Percentiles rank a stretch among this genome's conserved stretches.
phyloP scores from a whole-genome alignment of 1,140 invertebrate species.

The Drosophila takahashii region DNA sequence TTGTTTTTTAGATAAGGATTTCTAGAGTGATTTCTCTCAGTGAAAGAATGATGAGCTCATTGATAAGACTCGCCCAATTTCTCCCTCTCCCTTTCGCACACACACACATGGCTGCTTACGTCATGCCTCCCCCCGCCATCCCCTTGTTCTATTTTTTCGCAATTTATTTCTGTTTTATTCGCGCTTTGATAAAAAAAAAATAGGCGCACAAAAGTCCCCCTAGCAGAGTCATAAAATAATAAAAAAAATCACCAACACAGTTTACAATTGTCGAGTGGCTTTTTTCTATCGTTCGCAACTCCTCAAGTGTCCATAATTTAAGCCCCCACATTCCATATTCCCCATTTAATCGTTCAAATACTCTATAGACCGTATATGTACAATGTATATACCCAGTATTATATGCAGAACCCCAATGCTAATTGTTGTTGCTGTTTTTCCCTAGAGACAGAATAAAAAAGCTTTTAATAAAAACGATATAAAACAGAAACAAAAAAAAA shows the following conservation, averaged over 20 bases:
- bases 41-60: slow-evolving; percentile 46
- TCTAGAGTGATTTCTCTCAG: slow-evolving; percentile 3
- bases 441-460: slow-evolving; percentile 14
- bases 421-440: slow-evolving; percentile 27
- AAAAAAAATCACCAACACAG: slow-evolving; percentile 24
- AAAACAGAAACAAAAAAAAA: slow-evolving; percentile 34
- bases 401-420: slow-evolving; percentile 42
- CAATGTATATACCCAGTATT: background rate
- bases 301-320: slow-evolving; percentile 16
- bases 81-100: background rate
- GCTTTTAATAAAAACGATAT: slow-evolving; percentile 33
- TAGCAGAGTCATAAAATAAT: slow-evolving; percentile 2
- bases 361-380: background rate
- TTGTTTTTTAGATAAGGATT: background rate
- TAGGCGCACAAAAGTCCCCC: background rate
- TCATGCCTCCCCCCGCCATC: slow-evolving; percentile 37
- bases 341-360: slow-evolving; percentile 10
- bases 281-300: slow-evolving; percentile 1
- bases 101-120: slow-evolving; percentile 42
- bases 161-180: slow-evolving; percentile 23
- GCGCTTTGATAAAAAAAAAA: slow-evolving; percentile 27
- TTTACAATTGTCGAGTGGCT: slow-evolving; percentile 26
- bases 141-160: slow-evolving; percentile 26
- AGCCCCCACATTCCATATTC: slow-evolving; percentile 13
- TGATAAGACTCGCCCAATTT: slow-evolving; percentile 30